Evolutionary conservation across 2,888 invertebrate genomes (phyloP).

Genomic region (Drosophila trichaetosa): DNA sequence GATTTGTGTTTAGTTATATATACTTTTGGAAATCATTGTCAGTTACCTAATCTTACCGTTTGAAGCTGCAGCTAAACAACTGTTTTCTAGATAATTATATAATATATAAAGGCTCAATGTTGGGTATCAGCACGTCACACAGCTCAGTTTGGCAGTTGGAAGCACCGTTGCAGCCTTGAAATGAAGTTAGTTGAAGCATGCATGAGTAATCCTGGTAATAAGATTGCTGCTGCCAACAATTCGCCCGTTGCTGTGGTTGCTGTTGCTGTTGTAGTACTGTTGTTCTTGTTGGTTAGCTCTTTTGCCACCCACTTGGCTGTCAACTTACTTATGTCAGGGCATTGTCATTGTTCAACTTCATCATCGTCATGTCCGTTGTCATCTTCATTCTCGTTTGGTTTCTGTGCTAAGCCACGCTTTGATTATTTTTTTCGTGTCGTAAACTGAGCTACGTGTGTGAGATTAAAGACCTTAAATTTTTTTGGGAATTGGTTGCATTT

Average conservation of each 20-base stretch:
- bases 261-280: constrained; percentile 11
- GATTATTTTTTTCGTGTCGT: constrained; percentile 29
- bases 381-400: constrained; percentile 21
- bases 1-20: background rate
- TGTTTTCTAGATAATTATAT: constrained; percentile 47
- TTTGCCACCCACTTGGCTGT: constrained; percentile 26
- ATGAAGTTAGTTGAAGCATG: constrained; percentile 32
- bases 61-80: background rate
- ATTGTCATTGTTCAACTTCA: constrained; percentile 50
- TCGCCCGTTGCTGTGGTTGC: background rate
- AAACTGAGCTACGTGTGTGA: constrained; percentile 16
- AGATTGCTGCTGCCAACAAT: constrained; percentile 12
- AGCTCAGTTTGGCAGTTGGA: constrained; percentile 14
- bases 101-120: constrained; percentile 35
- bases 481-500: background rate
- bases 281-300: background rate
- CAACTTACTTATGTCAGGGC: constrained; percentile 34
- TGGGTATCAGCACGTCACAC: constrained; percentile 9
- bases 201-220: constrained; percentile 32
- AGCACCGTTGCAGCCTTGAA: constrained; percentile 16
- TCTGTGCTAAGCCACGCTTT: constrained; percentile 36
- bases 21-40: background rate
- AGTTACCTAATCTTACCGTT: background rate
- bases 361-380: constrained; percentile 1
- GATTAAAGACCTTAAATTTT: constrained; percentile 21